These are phyloP conservation scores for Thera britannica DNA, from an alignment of 2,888 invertebrate species.

Conservation along the genomic window DNA sequence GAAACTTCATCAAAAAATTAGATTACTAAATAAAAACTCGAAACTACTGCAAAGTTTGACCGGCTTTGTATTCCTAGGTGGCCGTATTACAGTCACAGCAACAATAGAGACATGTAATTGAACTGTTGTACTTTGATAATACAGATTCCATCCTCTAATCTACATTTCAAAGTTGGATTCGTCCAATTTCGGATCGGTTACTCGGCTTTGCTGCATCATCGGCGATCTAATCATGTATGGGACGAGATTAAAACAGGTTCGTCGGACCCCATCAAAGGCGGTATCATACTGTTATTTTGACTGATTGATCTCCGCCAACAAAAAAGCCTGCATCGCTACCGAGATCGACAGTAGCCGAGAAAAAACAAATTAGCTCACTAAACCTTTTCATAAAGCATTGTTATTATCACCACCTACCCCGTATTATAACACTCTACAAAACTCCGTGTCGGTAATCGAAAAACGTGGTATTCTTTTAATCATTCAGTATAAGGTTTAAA, in stretches of 20 bases:
- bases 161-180: conserved; percentile 66
- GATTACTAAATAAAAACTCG: not conserved
- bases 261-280: conserved; percentile 83
- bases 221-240: conserved; percentile 83
- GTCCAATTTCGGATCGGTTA: conserved; percentile 78
- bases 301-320: conserved; percentile 82
- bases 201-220: conserved; percentile 81
- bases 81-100: conserved; percentile 10
- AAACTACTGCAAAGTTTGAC: not conserved
- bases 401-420: conserved; percentile 82
- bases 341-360: conserved; percentile 84
- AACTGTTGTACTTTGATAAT: conserved; percentile 41
- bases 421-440: conserved; percentile 62
- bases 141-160: conserved; percentile 64
- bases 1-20: not conserved
- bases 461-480: conserved; percentile 49
- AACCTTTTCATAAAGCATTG: conserved; percentile 84
- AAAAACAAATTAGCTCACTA: conserved; percentile 85
- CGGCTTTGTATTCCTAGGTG: conserved; percentile 4
- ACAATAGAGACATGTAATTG: conserved; percentile 26
- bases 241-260: conserved; percentile 83
- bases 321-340: conserved; percentile 82
- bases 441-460: conserved; percentile 54
- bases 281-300: conserved; percentile 85
- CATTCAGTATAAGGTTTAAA: conserved; percentile 61